Evolutionary conservation across 64 coral and sea anemone species (phyloP), one percentile per base, ranked within the genome.

Genomic region (Catalaphyllia jardinei): DNA sequence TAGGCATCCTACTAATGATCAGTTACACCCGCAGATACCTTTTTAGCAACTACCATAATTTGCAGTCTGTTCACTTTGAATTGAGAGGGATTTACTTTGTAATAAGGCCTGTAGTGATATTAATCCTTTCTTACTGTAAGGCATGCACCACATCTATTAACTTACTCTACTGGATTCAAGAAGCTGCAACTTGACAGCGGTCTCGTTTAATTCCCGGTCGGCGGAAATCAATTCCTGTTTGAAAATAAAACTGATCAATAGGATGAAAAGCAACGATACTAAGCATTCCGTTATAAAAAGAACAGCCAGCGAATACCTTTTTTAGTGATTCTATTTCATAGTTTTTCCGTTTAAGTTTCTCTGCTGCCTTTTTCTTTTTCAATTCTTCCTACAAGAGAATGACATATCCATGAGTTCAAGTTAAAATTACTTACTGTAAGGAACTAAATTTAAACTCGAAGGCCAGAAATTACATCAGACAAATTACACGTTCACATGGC

Each of bases 251-350:
- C 3, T 27, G 13, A 87, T 17, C n/a, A 8, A 11, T 27, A 5
- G 22, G 24, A 69, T 69, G 22, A 24, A 69, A 27, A 11, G 65
- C 11, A 25, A n/a, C 65, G 54, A 0, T 14, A 15, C 54, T 46
- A 57, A 57, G 0, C 6, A 57, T 57, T 57, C 15, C 2, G 10
- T 13, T 16, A 16, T 14, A 57, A 15, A 16, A 57, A 57, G 15
- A 12, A 57, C 54, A 57, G 54, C 54, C 15, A 57, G 54, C 54
- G 22, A 69, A 27, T 79, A 93, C 94, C 94, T 96, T 96, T 89
- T 96, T 96, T 4, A 96, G 67, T 7, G 94, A 93, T 81, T 96
- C 94, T 87, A 96, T 96, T 83, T 96, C 94, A 54, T 96, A 96
- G 19, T 93, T 96, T 90, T 96, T 96, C 80, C 94, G 67, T 57